phyloP scores from a whole-genome alignment of 2,888 invertebrate species.

The Plebejus argus region DNA sequence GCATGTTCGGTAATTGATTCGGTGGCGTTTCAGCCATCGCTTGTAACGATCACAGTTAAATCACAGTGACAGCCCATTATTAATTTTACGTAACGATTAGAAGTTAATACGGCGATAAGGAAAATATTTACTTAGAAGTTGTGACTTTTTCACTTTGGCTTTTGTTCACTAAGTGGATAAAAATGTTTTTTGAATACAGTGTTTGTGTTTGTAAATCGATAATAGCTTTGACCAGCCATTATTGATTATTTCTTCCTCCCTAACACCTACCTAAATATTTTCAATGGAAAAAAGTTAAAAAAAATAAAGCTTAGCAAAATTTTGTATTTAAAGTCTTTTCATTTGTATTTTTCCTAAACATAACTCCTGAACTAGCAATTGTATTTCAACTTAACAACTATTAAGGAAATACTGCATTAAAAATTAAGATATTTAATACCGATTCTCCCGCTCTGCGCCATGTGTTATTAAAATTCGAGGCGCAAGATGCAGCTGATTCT shows the following conservation, averaged over 20 bases:
- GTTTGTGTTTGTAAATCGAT: no score
- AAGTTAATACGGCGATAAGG: constrained; percentile 17
- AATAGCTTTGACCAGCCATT: no score
- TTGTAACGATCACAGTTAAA: constrained; percentile 22
- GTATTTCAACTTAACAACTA: no score
- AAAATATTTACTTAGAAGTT: constrained; percentile 2
- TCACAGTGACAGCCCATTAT: constrained; percentile 23
- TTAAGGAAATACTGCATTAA: not conserved
- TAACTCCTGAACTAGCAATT: no score
- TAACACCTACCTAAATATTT: no score
- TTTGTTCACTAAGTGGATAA: not conserved
- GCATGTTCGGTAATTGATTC: constrained; percentile 24
- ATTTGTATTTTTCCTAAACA: not conserved
- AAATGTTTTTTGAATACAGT: not conserved
- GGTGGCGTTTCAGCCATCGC: constrained; percentile 28
- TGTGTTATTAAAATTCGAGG: constrained; percentile 49
- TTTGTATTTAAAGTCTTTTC: no score
- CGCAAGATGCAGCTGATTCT: constrained; percentile 49
- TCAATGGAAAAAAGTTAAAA: no score
- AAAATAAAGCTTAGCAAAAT: not conserved
- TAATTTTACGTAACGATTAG: constrained; percentile 20
- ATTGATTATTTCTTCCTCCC: no score
- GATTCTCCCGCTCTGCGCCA: not conserved
- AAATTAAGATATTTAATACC: not conserved
- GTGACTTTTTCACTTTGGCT: not conserved